Evolutionary conservation across 1,140 invertebrate genomes (phyloP), one percentile per base, ranked within the genome.

Genomic region (Listronotus bonariensis): DNA sequence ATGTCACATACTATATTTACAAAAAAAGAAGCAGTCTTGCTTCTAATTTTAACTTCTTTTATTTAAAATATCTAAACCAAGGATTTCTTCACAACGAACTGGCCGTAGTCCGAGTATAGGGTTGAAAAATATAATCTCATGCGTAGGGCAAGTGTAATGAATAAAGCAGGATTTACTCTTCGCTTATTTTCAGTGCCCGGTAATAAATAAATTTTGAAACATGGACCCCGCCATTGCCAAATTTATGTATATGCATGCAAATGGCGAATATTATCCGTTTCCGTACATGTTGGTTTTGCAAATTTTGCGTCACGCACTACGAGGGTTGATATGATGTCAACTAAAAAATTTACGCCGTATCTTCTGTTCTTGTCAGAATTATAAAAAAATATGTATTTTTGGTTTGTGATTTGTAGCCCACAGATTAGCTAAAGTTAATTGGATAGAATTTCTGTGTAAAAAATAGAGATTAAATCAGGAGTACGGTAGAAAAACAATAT

Each of bases 131-230:
- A 53, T 53, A 53, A 53, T 53, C 31, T 55, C 34, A 42, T 55
- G 53, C 53, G 20, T 42, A 26, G 53, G 51, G 51, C 53, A 55
- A 36, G 38, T 20, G 15, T 55, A 55, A 55, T 55, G 53, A 55
- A 55, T 55, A 55, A 55, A 55, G 38, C 53, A 55, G 53, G 53
- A 55, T 55, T 55, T 55, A 55, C 38, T 55, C 53, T 55, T 55
- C 53, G 38, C 18, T 55, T 55, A 32, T 36, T 42, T 42, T 31
- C 53, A 31, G 38, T 43, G 53, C 5, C 53, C 53, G 53, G 53
- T 32, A 20, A 55, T 55, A 55, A 55, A 55, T 55, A 55, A 55
- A 55, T 55, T 55, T 55, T 55, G 18, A 55, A 55, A 55, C 53
- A 26, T 12, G 53, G 40, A 17, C 40, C 38, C n/a, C 6, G 10